Base-by-base conservation (phyloP, 2,797 vertebrate species). In the Gobionotothen gibberifrons region DNA sequence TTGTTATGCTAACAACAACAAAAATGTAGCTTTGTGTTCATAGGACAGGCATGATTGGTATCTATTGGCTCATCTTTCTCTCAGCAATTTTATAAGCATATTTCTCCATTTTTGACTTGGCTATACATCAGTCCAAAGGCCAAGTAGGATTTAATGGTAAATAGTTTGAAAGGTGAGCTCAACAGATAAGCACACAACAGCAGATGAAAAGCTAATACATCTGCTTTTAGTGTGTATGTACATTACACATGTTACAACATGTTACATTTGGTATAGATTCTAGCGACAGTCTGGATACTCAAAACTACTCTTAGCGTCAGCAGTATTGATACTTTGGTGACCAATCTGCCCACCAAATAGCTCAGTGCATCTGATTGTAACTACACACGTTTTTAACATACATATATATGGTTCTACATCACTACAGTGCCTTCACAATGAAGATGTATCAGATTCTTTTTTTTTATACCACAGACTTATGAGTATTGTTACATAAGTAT, bases 361-460 rank as follows among this genome's bases (percentile, higher is more conserved):
- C 63, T 76, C 44, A 0, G 32, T 16, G 0, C 42, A 42, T 13
- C 29, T 48, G 5, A 2, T 19, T 51, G 11, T 72, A 43, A 21
- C 29, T 15, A 47, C 13, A 36, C 32, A 36, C 32, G 32, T 36
- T 36, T 36, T 9, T 7, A 9, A 36, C 32, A 36, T 36, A 36
- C 32, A 36, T 36, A 36, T 36, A 36, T 36, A 9, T 36, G 32
- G 59, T 32, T 39, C 51, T 47, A 51, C 64, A 78, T 76, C 48
- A 72, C 67, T 55, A 58, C 32, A 70, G 78, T 84, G 83, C 80
- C 86, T 86, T 89, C 61, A 61, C 19, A 36, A 36, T 66, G 15
- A 68, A 39, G 7, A 39, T 22, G 29, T 78, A 62, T 53, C 11
- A 69, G 19, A 71, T 49, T n/a, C 32, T 0, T 74, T 63, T 13